phyloP scores from a whole-genome alignment of 2,113 vertebrate genomes.

The Enhydra lutris region DNA sequence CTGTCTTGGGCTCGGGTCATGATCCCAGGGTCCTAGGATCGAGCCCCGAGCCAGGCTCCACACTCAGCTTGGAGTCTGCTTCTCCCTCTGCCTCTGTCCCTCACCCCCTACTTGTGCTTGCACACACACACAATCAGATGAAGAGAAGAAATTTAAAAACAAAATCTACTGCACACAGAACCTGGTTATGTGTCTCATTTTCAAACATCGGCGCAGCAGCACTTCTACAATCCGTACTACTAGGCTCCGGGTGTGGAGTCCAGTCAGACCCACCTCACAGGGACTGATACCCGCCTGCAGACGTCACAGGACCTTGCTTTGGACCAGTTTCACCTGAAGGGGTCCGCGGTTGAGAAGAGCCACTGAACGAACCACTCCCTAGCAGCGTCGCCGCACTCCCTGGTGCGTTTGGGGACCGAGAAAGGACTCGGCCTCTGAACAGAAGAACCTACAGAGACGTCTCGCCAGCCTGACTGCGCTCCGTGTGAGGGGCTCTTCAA shows the following conservation, averaged over 20 bases:
- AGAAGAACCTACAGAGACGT: neutral
- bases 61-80: no score
- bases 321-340: neutral
- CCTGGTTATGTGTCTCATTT: neutral
- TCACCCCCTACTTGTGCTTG: neutral
- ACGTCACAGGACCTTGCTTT: neutral
- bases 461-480: no score
- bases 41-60: rapidly evolving
- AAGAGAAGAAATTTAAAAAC: neutral
- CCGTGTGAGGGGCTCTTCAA: neutral
- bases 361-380: neutral
- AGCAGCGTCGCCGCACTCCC: neutral
- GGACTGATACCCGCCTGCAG: neutral
- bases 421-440: rapidly evolving
- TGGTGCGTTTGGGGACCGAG: neutral
- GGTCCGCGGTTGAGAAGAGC: rapidly evolving
- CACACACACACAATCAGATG: neutral
- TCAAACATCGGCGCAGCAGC: rapidly evolving
- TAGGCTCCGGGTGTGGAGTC: neutral
- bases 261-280: rapidly evolving
- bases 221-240: rapidly evolving
- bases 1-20: neutral
- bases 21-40: neutral
- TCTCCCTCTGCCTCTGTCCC: neutral
- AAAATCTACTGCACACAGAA: neutral